Base-by-base conservation (phyloP, 2,113 vertebrate genomes). In the Mustela lutreola region DNA sequence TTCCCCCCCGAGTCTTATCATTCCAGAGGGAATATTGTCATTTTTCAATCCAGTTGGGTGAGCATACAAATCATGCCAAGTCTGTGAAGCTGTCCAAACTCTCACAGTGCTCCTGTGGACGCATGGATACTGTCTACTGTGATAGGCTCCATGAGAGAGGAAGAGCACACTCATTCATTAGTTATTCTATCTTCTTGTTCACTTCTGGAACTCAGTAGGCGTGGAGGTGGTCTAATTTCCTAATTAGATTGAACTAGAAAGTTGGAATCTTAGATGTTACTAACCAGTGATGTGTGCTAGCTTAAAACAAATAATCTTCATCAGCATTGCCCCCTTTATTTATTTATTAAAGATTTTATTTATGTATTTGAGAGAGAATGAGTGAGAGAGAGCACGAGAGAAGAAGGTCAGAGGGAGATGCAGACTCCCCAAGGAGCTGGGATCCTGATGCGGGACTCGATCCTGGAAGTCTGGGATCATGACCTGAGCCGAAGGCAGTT, bases 91-190 rank as follows among this genome's bases (percentile, higher is more conserved):
- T 7, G 1, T 42, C 15, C 87, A 50, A 39, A 12, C 33, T 53
- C 28, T 53, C 18, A 2, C 1, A 9, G 42, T 48, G 11, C 62
- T 81, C 48, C 56, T 39, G 28, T 1, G 33, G 39, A 16, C 0
- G 11, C 5, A 9, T 53, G 0, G 2, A 1, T 56, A 53, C 28
- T 58, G 7, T 53, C 26, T 7, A 16, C 18, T 56, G 3, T 9
- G 8, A 56, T 5, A 10, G 18, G 22, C 36, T 31, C 16, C 11
- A 7, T 26, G 62, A 48, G 6, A 73, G 45, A 73, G 22, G 26
- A 62, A 22, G 28, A n/a, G 2, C 15, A 50, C 8, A 81, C 45
- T 56, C 14, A 15, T 31, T 86, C 22, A 36, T 36, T 50, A 5
- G 2, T 58, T 56, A 31, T 63, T 28, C 14, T 70, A 7, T 15